A percentile compares a stretch with the other conserved stretches of the same genome.
These are phyloP conservation scores for Cataglyphis rosenhaueri DNA, from an alignment of 2,888 invertebrate genomes.

Conservation along the genomic window DNA sequence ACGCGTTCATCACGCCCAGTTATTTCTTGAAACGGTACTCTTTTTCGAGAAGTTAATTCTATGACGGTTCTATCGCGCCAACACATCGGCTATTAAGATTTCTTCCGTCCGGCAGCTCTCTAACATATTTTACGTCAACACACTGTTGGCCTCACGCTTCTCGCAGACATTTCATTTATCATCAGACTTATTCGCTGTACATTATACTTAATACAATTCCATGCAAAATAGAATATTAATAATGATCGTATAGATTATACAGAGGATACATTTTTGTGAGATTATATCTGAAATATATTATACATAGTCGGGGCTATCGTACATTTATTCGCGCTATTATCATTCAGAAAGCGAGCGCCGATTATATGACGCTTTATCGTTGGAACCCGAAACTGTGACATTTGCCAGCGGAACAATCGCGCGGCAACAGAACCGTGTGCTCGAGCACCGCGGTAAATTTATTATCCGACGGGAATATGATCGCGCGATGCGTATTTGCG, in stretches of 20 bases:
- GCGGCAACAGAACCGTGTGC: conserved; percentile 67
- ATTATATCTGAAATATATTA: not conserved
- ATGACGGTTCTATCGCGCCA: conserved; percentile 42
- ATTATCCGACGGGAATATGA: conserved; percentile 81
- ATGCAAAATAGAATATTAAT: not conserved
- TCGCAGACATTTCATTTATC: conserved; percentile 22
- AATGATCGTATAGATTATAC: not conserved
- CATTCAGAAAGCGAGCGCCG: conserved; percentile 20
- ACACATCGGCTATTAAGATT: conserved; percentile 53
- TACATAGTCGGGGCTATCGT: not conserved
- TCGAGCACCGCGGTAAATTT: conserved; percentile 76
- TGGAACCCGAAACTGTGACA: conserved; percentile 67
- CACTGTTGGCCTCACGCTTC: not conserved
- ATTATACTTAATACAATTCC: conserved; percentile 22
- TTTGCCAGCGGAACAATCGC: conserved; percentile 64
- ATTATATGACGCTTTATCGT: conserved; percentile 31
- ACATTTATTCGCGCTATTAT: not conserved
- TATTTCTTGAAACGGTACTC: conserved; percentile 51
- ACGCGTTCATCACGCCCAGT: conserved; percentile 55
- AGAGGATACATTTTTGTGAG: not conserved
- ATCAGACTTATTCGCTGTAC: not conserved
- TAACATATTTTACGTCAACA: conserved; percentile 26
- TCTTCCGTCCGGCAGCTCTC: conserved; percentile 32
- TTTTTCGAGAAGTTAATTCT: conserved; percentile 50
- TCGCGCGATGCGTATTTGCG: conserved; percentile 79